A percentile compares a stretch with the other conserved stretches of the same genome.
Evolutionary conservation across 2,888 invertebrate genomes (phyloP).

Genomic region (Lepidonotus clava): DNA sequence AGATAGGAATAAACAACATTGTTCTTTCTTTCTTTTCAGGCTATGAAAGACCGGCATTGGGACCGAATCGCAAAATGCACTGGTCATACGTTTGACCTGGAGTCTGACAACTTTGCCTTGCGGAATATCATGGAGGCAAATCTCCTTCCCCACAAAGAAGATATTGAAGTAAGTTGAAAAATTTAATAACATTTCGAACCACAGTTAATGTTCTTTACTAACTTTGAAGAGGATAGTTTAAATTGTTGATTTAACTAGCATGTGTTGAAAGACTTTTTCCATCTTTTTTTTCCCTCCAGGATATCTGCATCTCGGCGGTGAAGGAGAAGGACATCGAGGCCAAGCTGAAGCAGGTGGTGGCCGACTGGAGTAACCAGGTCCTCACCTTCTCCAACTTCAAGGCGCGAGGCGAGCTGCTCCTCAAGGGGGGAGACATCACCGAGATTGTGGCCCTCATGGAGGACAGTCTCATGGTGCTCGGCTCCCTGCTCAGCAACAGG

Average conservation of each 20-base stretch:
- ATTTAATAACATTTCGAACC: too few species aligned
- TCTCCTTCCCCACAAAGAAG: slow-evolving; percentile 89
- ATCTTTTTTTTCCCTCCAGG: slow-evolving; percentile 82
- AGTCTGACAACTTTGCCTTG: slow-evolving; percentile 89
- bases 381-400: slow-evolving; percentile 88
- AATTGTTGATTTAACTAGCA: too few species aligned
- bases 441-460: slow-evolving; percentile 90
- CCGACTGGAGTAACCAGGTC: slow-evolving; percentile 89
- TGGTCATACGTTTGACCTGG: slow-evolving; percentile 87
- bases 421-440: slow-evolving; percentile 86
- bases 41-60: slow-evolving; percentile 92
- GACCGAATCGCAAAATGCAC: slow-evolving; percentile 84
- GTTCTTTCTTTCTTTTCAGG: slow-evolving; percentile 75
- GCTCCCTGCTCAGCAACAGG: slow-evolving; percentile 92
- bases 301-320: slow-evolving; percentile 92
- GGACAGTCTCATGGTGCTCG: slow-evolving; percentile 92
- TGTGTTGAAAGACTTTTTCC: too few species aligned
- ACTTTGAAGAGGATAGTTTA: too few species aligned
- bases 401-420: slow-evolving; percentile 89
- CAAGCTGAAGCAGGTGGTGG: slow-evolving; percentile 89
- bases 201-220: too few species aligned
- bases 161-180: slow-evolving; percentile 87
- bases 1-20: too few species aligned
- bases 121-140: slow-evolving; percentile 92
- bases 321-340: slow-evolving; percentile 95